These are phyloP conservation scores for Odontamblyopus lacepedii DNA, from an alignment of 2,797 vertebrate genomes.

Conservation along the genomic window DNA sequence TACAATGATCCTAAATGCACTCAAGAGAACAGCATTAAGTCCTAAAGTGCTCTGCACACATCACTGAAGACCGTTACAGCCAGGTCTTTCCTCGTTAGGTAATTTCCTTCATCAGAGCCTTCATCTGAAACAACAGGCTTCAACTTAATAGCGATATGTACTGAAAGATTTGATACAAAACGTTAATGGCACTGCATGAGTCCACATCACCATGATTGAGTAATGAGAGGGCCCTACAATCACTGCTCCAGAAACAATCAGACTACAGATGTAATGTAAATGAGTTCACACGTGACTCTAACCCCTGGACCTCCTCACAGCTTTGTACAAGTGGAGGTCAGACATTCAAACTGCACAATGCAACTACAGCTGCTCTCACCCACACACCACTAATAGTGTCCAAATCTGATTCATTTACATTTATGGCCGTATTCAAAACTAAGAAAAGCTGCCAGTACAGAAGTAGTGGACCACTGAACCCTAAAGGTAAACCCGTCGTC, in stretches of 20 bases:
- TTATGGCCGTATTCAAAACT: conserved; percentile 81
- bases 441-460: conserved; percentile 88
- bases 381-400: conserved; percentile 49
- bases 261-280: conserved; percentile 93
- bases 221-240: conserved; percentile 91
- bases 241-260: conserved; percentile 89
- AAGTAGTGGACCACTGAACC: conserved; percentile 82
- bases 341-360: conserved; percentile 89
- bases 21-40: conserved; percentile 58
- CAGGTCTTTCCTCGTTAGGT: conserved; percentile 40
- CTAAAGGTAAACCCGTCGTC: conserved; percentile 64
- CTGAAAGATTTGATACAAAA: conserved; percentile 61
- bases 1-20: conserved; percentile 72
- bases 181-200: conserved; percentile 92
- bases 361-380: conserved; percentile 78
- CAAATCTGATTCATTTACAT: conserved; percentile 79
- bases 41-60: conserved; percentile 51
- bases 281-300: conserved; percentile 83
- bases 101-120: conserved; percentile 52
- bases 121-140: conserved; percentile 41
- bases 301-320: conserved; percentile 81
- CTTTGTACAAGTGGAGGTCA: conserved; percentile 87
- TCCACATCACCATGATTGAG: conserved; percentile 86
- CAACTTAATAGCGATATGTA: conserved; percentile 51
- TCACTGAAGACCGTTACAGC: conserved; percentile 54